Evolutionary conservation across 1,140 invertebrate species (phyloP).

Genomic region (Caerostris darwini): DNA sequence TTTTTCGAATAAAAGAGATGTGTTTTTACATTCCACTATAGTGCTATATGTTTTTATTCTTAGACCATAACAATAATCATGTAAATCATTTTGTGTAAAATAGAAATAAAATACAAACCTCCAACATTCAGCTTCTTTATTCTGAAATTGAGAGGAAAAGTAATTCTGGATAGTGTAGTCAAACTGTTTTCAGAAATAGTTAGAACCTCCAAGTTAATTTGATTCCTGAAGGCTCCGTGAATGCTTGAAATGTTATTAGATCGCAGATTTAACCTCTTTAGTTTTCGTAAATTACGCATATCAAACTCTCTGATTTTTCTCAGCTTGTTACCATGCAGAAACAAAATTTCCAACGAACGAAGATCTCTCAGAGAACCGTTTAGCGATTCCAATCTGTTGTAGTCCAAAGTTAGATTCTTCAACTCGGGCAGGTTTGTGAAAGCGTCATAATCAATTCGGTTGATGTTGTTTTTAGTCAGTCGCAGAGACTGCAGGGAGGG

Average conservation of each 20-base stretch:
- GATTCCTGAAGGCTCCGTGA: slow-evolving; percentile 26
- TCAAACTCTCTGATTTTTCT: background rate
- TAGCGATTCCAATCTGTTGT: background rate
- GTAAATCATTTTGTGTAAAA: too few species aligned
- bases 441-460: background rate
- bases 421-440: background rate
- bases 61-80: too few species aligned
- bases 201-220: background rate
- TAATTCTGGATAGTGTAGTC: slow-evolving; percentile 9
- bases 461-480: background rate
- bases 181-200: background rate
- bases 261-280: background rate
- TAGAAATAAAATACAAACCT: background rate
- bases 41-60: too few species aligned
- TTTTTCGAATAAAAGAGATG: too few species aligned
- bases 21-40: too few species aligned
- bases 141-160: slow-evolving; percentile 11
- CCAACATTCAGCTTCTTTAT: background rate
- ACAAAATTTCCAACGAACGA: background rate
- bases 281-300: background rate
- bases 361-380: slow-evolving; percentile 24
- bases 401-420: background rate
- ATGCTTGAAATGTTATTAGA: background rate
- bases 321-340: background rate
- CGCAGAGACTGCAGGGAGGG: background rate